phyloP scores from a whole-genome alignment of 2,113 vertebrate genomes.

The Vombatus ursinus region DNA sequence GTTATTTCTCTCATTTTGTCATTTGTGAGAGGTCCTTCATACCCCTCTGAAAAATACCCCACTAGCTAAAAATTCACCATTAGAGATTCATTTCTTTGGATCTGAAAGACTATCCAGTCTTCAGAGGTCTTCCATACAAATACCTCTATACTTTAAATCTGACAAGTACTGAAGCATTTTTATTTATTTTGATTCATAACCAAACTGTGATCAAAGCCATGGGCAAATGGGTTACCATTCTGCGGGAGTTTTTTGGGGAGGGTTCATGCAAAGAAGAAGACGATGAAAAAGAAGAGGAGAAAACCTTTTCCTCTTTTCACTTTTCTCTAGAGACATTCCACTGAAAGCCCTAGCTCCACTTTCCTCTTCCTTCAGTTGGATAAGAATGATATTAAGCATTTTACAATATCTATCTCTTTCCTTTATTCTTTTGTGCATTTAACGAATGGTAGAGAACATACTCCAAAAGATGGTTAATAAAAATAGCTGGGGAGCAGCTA shows the following conservation, averaged over 20 bases:
- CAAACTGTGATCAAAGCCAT: neutral
- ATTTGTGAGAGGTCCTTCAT: neutral
- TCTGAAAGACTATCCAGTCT: neutral
- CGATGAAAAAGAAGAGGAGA: neutral
- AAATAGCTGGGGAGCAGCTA: too few species aligned
- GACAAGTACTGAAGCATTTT: neutral
- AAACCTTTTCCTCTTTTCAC: neutral
- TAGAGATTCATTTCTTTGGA: neutral
- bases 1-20: neutral
- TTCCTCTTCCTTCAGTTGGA: neutral
- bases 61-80: neutral
- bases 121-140: neutral
- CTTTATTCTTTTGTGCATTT: neutral
- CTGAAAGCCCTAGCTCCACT: constrained; percentile 37
- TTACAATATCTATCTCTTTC: neutral
- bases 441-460: neutral
- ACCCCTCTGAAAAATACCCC: neutral
- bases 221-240: neutral
- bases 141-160: neutral
- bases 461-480: constrained; percentile 3
- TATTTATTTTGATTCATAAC: neutral
- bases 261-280: neutral
- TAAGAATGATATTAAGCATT: constrained; percentile 43
- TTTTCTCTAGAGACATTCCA: neutral
- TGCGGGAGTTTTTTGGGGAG: neutral